Evolutionary conservation across 2,888 invertebrate genomes (phyloP), one percentile per base, ranked within the genome.

Genomic region (Drosophila neotestacea): DNA sequence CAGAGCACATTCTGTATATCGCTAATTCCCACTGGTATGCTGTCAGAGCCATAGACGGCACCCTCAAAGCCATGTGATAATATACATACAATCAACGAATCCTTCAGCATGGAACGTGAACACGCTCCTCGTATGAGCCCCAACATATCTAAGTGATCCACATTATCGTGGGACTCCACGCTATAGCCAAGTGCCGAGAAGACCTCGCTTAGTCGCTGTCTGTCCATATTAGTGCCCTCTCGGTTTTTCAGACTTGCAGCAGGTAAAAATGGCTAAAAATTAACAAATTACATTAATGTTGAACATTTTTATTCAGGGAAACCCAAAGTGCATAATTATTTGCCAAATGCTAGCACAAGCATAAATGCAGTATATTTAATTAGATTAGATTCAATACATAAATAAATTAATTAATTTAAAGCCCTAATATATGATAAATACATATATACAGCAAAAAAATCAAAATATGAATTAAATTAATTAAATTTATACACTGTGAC

Each of bases 21-120:
- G 0, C 90, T 83, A 6, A 93, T 91, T 68, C 92, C 79, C 1
- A 94, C 90, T 0, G 93, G 91, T 41, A 94, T 91, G 77, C 94
- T 93, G 59, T 94, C 93, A 0, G 90, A 89, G 1, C 94, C 94
- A 75, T 93, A 94, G 10, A 94, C 91, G 2, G 92, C 90, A 28
- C 93, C 92, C 68, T 92, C 87, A 59, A 87, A 77, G 0, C 93
- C 92, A 73, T 93, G 92, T 5, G 92, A 90, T 41, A 92, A 64
- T 52, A 93, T 91, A 67, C 91, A 91, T 6, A 92, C 88, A 65
- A 92, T 89, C 11, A 92, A 47, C 0, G 92, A 92, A 67, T 92
- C 92, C 22, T 76, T 84, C 4, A 80, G 56, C 3, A 79, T 30
- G 1, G 91, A 90, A 10, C 85, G 87, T 0, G 83, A 77, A 4